Percentiles rank a stretch among this genome's conserved stretches.
phyloP scores from a whole-genome alignment of 1,140 invertebrate genomes.

The Chrysoperla carnea region DNA sequence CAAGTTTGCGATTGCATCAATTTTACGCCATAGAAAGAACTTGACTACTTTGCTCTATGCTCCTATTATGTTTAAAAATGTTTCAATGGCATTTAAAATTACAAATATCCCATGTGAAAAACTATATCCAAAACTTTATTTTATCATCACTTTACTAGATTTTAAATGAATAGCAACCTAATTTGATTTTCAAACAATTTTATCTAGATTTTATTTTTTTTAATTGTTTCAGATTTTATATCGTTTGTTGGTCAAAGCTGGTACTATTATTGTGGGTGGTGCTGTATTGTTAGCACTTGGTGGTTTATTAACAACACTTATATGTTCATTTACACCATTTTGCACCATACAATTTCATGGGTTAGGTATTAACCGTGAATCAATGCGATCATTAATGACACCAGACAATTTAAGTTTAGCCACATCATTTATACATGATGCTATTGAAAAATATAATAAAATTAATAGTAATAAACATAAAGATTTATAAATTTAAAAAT shows the following conservation, averaged over 20 bases:
- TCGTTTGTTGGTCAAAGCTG: slow-evolving; percentile 23
- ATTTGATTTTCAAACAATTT: no score
- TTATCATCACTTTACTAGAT: no score
- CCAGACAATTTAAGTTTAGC: slow-evolving; percentile 36
- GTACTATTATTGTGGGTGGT: slow-evolving; percentile 33
- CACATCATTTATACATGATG: slow-evolving; percentile 37
- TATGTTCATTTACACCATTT: slow-evolving; percentile 45
- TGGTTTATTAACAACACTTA: slow-evolving; percentile 26
- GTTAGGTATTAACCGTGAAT: slow-evolving; percentile 16
- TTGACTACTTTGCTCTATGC: no score
- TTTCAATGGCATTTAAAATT: no score
- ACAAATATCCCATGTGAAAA: no score
- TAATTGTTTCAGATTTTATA: slow-evolving; percentile 17
- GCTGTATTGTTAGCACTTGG: slow-evolving; percentile 21
- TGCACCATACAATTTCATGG: slow-evolving; percentile 39
- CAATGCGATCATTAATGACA: slow-evolving; percentile 24
- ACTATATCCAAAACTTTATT: no score
- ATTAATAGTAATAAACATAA: slow-evolving; percentile 20
- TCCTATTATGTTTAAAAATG: no score
- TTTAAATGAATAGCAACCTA: no score
- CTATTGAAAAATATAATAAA: slow-evolving; percentile 42
- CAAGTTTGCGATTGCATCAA: no score
- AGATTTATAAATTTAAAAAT: no score
- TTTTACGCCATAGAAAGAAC: no score
- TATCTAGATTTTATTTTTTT: slow-evolving; percentile 10